Conservation (phyloP, 2,888 invertebrate genomes). For the Diaperis boleti region DNA sequence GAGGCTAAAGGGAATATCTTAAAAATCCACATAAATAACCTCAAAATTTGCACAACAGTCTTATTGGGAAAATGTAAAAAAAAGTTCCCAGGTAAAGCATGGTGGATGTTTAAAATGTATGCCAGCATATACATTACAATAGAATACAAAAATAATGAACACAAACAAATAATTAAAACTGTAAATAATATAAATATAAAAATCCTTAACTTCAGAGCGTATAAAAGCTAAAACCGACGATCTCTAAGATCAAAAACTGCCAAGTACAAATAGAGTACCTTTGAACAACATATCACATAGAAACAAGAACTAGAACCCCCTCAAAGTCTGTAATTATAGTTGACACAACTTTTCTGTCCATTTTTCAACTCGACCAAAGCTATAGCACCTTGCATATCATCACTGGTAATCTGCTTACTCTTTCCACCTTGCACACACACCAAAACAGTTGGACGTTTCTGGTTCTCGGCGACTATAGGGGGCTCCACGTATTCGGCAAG, state of each 20-base stretch:
- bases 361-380: slow-evolving; percentile 73
- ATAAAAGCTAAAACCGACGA: slow-evolving; percentile 9
- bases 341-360: slow-evolving; percentile 47
- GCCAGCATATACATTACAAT: too few relatives aligned
- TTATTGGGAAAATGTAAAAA: too few relatives aligned
- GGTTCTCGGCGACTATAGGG: slow-evolving; percentile 59
- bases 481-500: slow-evolving; percentile 35
- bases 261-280: slow-evolving; percentile 10
- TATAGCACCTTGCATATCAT: slow-evolving; percentile 72
- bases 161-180: slow-evolving; percentile 13
- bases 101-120: too few relatives aligned
- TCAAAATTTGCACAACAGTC: too few relatives aligned
- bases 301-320: neutral
- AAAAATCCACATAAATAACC: too few relatives aligned
- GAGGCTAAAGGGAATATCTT: too few relatives aligned
- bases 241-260: slow-evolving; percentile 13
- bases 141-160: slow-evolving; percentile 22
- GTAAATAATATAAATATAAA: slow-evolving; percentile 1
- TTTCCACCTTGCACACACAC: slow-evolving; percentile 66
- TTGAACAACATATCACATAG: slow-evolving; percentile 40
- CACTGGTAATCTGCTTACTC: slow-evolving; percentile 60
- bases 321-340: slow-evolving; percentile 56
- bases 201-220: slow-evolving; percentile 37
- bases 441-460: slow-evolving; percentile 69
- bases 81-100: too few relatives aligned